These are phyloP conservation scores for Heliangelus exortis DNA, from an alignment of 2,797 vertebrate species.

Conservation along the genomic window DNA sequence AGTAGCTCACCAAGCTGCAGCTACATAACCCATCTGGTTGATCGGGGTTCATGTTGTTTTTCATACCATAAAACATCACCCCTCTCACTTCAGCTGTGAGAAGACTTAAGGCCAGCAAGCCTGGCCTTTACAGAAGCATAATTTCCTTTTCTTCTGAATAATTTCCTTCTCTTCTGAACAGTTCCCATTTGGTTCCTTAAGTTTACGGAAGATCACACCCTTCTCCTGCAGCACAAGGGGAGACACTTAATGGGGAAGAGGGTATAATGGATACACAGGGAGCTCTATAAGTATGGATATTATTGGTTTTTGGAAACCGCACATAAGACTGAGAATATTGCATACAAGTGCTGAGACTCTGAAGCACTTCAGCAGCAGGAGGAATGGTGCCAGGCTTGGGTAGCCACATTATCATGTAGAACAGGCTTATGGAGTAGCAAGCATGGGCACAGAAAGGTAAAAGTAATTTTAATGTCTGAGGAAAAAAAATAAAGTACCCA, in stretches of 20 bases:
- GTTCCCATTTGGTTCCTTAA: not conserved
- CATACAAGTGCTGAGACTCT: not conserved
- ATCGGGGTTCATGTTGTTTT: accelerated
- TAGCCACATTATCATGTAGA: not conserved
- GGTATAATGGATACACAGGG: not conserved
- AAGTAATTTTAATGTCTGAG: not conserved
- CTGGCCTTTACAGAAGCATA: not conserved
- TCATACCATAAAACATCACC: not conserved
- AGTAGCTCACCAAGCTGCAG: not conserved
- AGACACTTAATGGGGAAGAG: not conserved
- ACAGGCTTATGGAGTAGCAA: not conserved
- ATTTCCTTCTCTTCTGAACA: not conserved
- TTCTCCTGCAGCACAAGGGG: not conserved
- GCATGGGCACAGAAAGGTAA: not conserved
- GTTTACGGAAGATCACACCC: not conserved
- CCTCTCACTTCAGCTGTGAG: not conserved
- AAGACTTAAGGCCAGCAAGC: not conserved
- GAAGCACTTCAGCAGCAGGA: not conserved
- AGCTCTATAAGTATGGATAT: not conserved
- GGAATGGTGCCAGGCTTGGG: not conserved
- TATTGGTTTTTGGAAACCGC: not conserved
- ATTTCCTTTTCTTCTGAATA: not conserved
- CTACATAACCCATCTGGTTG: not conserved
- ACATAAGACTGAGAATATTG: not conserved
- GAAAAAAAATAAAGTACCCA: not conserved